Percentiles rank a stretch among this genome's conserved stretches.
phyloP scores from a whole-genome alignment of 2,797 vertebrate species.

The Dendrocincla tyrannina region DNA sequence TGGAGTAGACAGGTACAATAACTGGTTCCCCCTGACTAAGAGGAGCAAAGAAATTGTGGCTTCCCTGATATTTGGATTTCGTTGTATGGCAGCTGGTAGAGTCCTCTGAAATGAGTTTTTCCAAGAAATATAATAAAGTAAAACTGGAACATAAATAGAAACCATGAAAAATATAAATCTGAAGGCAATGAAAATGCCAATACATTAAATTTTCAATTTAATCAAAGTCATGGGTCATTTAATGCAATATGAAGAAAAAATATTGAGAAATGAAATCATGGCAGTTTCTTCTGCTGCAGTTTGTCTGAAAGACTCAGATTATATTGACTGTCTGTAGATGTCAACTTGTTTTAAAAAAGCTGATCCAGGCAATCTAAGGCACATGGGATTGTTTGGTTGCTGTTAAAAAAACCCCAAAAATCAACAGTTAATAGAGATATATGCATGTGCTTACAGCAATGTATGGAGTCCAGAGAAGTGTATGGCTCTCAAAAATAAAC shows the following conservation, averaged over 20 bases:
- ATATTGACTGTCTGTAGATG: neutral
- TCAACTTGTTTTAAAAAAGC: neutral
- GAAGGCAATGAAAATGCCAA: constrained; percentile 2
- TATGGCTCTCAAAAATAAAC: neutral
- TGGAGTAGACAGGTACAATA: neutral
- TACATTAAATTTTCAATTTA: constrained; percentile 62
- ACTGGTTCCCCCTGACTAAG: neutral
- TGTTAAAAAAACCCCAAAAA: neutral
- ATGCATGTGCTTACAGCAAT: neutral
- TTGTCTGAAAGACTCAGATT: neutral
- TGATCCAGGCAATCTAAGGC: neutral
- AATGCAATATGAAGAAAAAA: constrained; percentile 50
- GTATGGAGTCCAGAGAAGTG: neutral
- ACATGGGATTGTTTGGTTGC: neutral
- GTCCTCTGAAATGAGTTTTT: neutral
- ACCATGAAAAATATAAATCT: constrained; percentile 37
- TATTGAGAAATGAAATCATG: neutral
- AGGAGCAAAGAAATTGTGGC: neutral
- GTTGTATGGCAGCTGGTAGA: neutral
- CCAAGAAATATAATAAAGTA: neutral
- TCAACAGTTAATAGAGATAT: neutral
- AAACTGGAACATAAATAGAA: constrained; percentile 35
- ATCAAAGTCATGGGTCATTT: constrained; percentile 54
- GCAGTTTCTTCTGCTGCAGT: neutral
- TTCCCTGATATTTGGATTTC: neutral